phyloP scores from a whole-genome alignment of 2,113 vertebrate genomes.

The Colossoma macropomum region DNA sequence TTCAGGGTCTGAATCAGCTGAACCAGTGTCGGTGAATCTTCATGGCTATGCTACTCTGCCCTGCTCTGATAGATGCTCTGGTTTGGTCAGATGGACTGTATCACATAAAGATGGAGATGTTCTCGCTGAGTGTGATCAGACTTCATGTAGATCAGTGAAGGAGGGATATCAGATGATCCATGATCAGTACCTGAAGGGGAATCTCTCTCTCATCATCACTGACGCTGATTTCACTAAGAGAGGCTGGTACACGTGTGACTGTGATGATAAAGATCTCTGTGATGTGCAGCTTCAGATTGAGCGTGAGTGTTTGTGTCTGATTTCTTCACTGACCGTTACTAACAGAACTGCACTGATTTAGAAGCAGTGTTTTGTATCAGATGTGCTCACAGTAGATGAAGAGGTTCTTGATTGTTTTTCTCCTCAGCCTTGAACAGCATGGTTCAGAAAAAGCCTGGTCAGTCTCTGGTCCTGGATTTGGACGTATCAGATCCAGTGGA shows the following conservation, averaged over 20 bases:
- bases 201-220: slow-evolving; percentile 2
- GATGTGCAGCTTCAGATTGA: background rate
- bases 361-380: background rate
- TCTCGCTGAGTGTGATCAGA: too few species aligned
- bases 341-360: background rate
- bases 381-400: too few species aligned
- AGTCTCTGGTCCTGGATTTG: background rate
- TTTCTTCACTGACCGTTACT: too few species aligned
- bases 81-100: too few species aligned
- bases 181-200: background rate
- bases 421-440: background rate
- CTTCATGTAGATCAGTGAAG: too few species aligned
- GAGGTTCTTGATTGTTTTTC: background rate
- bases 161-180: too few species aligned
- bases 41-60: too few species aligned
- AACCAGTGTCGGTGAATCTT: too few species aligned
- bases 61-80: too few species aligned
- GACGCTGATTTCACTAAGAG: slow-evolving; percentile 11
- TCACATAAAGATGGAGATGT: background rate
- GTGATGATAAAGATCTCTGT: background rate
- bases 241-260: background rate
- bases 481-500: background rate
- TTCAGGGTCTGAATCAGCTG: too few species aligned
- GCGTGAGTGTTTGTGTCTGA: too few species aligned
- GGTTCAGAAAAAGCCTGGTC: background rate